phyloP scores from a whole-genome alignment of 1,140 invertebrate species.

The Trialeurodes vaporariorum region DNA sequence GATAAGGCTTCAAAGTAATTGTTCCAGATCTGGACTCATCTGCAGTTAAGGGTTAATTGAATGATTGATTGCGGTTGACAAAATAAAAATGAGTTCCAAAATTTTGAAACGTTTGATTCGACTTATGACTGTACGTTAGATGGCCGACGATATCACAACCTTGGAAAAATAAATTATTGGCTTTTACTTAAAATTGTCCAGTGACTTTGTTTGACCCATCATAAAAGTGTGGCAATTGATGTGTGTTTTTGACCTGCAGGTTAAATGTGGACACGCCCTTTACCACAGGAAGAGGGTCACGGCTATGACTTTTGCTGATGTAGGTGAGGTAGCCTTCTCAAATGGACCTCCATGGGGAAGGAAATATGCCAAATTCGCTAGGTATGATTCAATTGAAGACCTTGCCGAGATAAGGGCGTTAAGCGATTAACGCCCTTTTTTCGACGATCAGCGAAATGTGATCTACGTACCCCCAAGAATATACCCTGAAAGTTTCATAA shows the following conservation, averaged over 20 bases:
- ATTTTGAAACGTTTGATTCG: background rate
- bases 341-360: slow-evolving; percentile 53
- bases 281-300: slow-evolving; percentile 54
- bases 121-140: too few relatives aligned
- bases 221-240: background rate
- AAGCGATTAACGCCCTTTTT: too few relatives aligned
- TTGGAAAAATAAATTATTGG: background rate
- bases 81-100: background rate
- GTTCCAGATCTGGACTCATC: too few relatives aligned
- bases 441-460: too few relatives aligned
- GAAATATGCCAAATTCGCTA: slow-evolving; percentile 46
- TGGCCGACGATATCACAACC: too few relatives aligned
- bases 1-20: too few relatives aligned
- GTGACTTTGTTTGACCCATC: background rate
- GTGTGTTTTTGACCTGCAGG: slow-evolving; percentile 35
- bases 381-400: too few relatives aligned
- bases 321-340: slow-evolving; percentile 57
- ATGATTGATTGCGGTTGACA: background rate
- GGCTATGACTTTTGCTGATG: slow-evolving; percentile 63
- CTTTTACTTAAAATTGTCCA: background rate
- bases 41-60: too few relatives aligned
- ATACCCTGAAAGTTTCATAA: too few relatives aligned
- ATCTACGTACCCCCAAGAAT: too few relatives aligned
- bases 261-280: slow-evolving; percentile 66
- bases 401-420: too few relatives aligned